Percentiles rank a stretch among this genome's conserved stretches.
These are phyloP conservation scores for Bombus haemorrhoidalis DNA, from an alignment of 1,140 invertebrate genomes.

Conservation along the genomic window DNA sequence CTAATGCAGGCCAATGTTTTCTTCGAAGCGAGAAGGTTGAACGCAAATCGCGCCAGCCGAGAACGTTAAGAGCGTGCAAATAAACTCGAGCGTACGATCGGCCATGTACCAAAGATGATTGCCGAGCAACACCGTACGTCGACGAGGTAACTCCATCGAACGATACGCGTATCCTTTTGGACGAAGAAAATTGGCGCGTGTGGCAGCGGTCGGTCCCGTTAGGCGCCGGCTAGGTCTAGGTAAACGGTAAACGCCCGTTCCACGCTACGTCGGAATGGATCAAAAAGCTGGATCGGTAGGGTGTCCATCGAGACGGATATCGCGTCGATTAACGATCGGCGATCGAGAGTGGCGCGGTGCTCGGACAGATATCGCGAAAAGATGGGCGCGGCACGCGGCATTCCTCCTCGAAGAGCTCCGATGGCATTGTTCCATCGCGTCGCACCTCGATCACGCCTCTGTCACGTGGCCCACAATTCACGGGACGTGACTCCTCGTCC, in stretches of 20 bases:
- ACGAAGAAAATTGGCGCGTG: slow-evolving; percentile 32
- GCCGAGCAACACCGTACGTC: no score
- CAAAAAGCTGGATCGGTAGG: slow-evolving; percentile 26
- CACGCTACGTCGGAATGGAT: slow-evolving; percentile 13
- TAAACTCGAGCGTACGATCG: no score
- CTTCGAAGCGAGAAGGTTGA: neutral
- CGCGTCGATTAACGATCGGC: slow-evolving; percentile 48
- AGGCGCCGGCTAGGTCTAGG: slow-evolving; percentile 38
- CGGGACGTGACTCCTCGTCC: slow-evolving; percentile 78
- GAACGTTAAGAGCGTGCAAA: neutral
- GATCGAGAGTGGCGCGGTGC: slow-evolving; percentile 29
- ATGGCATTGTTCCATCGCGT: slow-evolving; percentile 83
- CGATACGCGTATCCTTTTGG: neutral
- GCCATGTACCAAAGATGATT: no score
- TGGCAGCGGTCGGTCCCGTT: slow-evolving; percentile 50
- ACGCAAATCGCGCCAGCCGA: neutral
- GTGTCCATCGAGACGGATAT: neutral
- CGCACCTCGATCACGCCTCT: slow-evolving; percentile 82
- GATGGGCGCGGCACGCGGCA: slow-evolving; percentile 81
- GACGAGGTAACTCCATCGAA: neutral
- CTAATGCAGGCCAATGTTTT: neutral
- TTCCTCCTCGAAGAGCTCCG: slow-evolving; percentile 81
- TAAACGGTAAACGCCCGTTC: slow-evolving; percentile 48
- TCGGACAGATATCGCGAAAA: slow-evolving; percentile 67
- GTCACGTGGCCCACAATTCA: slow-evolving; percentile 82